Evolutionary conservation across 2,888 invertebrate genomes (phyloP).

Genomic region (Hoplodrina blanda): DNA sequence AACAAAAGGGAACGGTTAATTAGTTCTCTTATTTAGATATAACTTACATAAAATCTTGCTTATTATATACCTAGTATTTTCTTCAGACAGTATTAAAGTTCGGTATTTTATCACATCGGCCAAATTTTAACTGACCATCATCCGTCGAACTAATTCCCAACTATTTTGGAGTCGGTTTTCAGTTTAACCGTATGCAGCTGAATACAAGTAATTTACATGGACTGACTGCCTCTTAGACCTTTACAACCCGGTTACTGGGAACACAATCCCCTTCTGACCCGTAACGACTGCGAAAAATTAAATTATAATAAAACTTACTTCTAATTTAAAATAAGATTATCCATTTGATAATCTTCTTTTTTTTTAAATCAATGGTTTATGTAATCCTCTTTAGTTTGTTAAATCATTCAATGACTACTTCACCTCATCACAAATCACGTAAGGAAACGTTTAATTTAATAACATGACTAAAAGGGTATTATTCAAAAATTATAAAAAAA

Average conservation of each 20-base stretch:
- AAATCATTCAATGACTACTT: constrained; percentile 24
- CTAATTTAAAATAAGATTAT: too few species aligned
- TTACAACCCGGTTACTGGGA: too few species aligned
- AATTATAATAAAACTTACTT: constrained; percentile 30
- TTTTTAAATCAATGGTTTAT: too few species aligned
- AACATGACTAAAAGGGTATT: too few species aligned
- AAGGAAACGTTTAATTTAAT: constrained; percentile 1
- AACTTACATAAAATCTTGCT: neutral
- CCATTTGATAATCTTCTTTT: too few species aligned
- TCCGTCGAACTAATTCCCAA: too few species aligned
- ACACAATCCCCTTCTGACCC: too few species aligned
- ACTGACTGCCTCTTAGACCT: too few species aligned
- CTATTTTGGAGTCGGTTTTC: too few species aligned
- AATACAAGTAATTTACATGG: too few species aligned
- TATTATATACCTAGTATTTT: neutral
- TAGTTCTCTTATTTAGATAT: constrained; percentile 6
- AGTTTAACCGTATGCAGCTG: too few species aligned
- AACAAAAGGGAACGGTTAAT: constrained; percentile 34
- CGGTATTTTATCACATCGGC: neutral
- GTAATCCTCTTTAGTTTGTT: constrained; percentile 5
- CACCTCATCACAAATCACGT: constrained; percentile 12
- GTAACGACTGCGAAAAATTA: neutral
- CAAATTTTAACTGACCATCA: neutral
- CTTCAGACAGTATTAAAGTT: neutral
- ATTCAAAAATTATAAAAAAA: too few species aligned